phyloP scores from a whole-genome alignment of 1,140 invertebrate species.

The Leptopilina clavipes region DNA sequence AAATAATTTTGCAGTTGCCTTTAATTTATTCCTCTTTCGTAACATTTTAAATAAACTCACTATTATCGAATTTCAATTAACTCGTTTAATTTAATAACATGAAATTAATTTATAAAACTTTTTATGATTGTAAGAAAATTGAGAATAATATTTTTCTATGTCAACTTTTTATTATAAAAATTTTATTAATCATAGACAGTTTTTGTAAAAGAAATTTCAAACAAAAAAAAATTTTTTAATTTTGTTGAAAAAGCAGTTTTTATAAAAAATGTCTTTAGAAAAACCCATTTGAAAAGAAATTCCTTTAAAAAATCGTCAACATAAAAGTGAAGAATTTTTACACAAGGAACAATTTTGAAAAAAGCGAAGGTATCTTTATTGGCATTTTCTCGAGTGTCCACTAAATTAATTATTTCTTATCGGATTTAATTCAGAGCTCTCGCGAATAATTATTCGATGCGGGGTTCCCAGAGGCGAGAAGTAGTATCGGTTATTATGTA shows the following conservation, averaged over 20 bases:
- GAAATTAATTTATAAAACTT: not conserved
- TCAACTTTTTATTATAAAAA: too few species aligned
- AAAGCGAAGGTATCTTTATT: not conserved
- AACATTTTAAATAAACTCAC: not conserved
- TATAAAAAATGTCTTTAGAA: too few species aligned
- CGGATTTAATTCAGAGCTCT: not conserved
- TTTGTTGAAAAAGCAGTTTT: too few species aligned
- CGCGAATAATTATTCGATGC: slow-evolving; percentile 6
- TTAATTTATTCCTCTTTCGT: slow-evolving; percentile 25
- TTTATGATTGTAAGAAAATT: not conserved
- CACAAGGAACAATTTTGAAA: not conserved
- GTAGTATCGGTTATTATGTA: slow-evolving; percentile 2
- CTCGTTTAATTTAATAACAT: not conserved
- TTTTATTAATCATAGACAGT: too few species aligned
- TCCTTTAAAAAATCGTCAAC: too few species aligned
- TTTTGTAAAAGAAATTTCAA: too few species aligned
- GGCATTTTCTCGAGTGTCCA: not conserved
- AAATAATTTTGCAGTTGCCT: slow-evolving; percentile 2
- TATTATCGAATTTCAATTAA: slow-evolving; percentile 6
- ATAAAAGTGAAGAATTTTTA: not conserved
- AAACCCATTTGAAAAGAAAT: too few species aligned
- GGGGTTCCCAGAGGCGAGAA: not conserved
- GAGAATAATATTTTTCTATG: not conserved
- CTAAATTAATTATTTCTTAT: slow-evolving; percentile 7
- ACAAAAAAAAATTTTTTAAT: too few species aligned